A percentile compares a stretch with the other conserved stretches of the same genome.
These are phyloP conservation scores for Acrobasis suavella DNA, from an alignment of 2,888 invertebrate species.

Conservation along the genomic window DNA sequence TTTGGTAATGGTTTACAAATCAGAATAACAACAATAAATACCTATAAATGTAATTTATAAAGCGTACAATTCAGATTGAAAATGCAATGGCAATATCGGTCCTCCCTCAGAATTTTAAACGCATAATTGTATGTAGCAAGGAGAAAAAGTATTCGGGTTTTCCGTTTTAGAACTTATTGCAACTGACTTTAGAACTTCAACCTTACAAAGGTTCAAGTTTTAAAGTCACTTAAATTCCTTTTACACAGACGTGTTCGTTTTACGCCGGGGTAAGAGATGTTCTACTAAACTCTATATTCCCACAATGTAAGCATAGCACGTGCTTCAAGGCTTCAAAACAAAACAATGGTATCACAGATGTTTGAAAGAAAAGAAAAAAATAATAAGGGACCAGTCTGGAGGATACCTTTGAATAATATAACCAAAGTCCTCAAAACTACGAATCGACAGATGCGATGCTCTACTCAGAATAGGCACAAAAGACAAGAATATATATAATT, in stretches of 20 bases:
- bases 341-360: slow-evolving; percentile 58
- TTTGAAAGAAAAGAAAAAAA: slow-evolving; percentile 50
- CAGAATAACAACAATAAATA: slow-evolving; percentile 18
- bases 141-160: not conserved
- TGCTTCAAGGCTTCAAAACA: slow-evolving; percentile 55
- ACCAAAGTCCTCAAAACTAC: slow-evolving; percentile 30
- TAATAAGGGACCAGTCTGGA: slow-evolving; percentile 44
- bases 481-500: not conserved
- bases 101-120: not conserved
- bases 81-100: not conserved
- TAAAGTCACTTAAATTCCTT: not conserved
- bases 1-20: slow-evolving; percentile 30
- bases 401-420: slow-evolving; percentile 50
- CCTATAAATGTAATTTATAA: not conserved
- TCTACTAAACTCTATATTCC: slow-evolving; percentile 17
- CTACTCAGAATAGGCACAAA: slow-evolving; percentile 32
- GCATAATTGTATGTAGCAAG: not conserved
- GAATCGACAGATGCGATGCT: slow-evolving; percentile 39
- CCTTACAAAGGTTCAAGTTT: too few relatives aligned
- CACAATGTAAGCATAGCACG: slow-evolving; percentile 51
- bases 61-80: not conserved
- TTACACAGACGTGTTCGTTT: not conserved
- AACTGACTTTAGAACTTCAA: not conserved
- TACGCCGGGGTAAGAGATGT: not conserved
- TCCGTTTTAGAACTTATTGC: slow-evolving; percentile 7